Conservation (phyloP, 2,113 vertebrate species). For the Craseonycteris thonglongyai region DNA sequence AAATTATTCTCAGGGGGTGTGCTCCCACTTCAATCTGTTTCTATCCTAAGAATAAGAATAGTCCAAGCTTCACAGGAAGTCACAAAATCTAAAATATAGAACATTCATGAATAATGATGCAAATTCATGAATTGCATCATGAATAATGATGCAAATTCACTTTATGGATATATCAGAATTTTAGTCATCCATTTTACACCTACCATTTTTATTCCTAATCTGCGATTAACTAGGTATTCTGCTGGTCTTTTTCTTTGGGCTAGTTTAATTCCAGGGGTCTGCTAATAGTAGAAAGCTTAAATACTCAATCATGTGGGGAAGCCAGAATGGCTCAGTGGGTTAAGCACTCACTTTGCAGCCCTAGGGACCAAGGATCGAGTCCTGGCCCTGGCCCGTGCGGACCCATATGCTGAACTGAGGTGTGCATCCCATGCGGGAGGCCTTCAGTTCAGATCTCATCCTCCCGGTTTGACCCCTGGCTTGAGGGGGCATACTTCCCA, state of each 20-base stretch:
- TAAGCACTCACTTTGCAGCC: no score
- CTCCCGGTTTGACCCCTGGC: no score
- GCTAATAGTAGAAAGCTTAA: neutral
- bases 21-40: neutral
- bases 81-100: neutral
- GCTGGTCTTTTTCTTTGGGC: neutral
- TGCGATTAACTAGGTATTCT: neutral
- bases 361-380: no score
- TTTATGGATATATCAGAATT: neutral
- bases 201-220: neutral
- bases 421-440: no score
- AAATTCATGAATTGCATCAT: conserved; percentile 15
- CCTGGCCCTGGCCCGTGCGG: no score
- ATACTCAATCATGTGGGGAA: neutral
- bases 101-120: neutral
- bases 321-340: no score
- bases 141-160: neutral
- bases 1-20: neutral
- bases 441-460: no score
- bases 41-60: neutral
- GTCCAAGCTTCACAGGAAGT: neutral
- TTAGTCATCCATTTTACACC: neutral
- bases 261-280: neutral
- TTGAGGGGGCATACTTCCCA: no score
- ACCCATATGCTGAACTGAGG: no score